Base-by-base conservation (phyloP, 2,797 vertebrate genomes). In the Phyllotis vaccarum region DNA sequence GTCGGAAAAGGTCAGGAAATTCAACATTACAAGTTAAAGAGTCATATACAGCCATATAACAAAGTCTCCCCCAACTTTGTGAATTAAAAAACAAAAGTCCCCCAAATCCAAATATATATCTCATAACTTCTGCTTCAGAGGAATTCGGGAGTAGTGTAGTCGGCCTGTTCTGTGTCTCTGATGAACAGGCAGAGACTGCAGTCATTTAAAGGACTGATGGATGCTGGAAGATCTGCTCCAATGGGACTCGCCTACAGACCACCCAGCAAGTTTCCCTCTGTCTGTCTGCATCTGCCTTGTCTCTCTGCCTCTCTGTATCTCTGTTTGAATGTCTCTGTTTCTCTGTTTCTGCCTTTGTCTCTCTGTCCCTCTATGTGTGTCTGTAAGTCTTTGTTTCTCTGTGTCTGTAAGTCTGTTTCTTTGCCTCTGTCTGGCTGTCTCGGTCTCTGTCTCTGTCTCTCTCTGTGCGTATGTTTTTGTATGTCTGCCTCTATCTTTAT, bases 1-100 rank as follows among this genome's bases (percentile, higher is more conserved):
- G 19, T 76, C 60, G 86, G 74, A 94, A 89, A 96, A 81, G 31
- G 34, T 87, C 74, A 93, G 76, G 88, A 11, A 95, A 93, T 43
- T 52, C 40, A 92, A 46, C 90, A 29, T 94, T 89, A 72, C 62
- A 92, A 78, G 7, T 62, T 2, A 91, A 43, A 89, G 70, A 64
- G 24, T 75, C 85, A 62, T 83, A n/a, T 13, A 60, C 2, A 86
- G 22, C 37, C 79, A n/a, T 40, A 56, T 75, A 80, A 91, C 62
- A 80, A 91, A 75, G 83, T 70, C 92, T 17, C n/a, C 24, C 14
- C 34, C 80, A 88, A 54, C 1, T 22, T 85, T 78, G 29, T 93
- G 11, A 21, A 5, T 80, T 90, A 66, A 70, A 90, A 68, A 80
- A 43, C n/a, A 46, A 27, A 29, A 52, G 24, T 43, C 37, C n/a